Evolutionary conservation across 2,797 vertebrate genomes (phyloP).

Genomic region (Oryzias dopingdopingensis): DNA sequence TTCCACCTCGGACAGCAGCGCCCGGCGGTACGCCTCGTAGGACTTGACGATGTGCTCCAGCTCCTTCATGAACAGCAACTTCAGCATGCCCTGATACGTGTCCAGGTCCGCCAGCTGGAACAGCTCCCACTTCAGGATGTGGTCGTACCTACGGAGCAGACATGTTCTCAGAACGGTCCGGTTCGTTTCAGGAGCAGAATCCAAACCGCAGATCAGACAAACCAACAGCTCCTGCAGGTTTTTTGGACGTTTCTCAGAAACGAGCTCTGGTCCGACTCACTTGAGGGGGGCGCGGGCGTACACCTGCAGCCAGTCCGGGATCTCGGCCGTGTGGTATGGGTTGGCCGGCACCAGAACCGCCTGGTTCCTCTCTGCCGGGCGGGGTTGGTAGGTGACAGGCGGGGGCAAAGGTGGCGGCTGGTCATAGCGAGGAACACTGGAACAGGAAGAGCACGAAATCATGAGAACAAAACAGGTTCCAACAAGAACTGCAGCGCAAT

Average conservation of each 20-base stretch:
- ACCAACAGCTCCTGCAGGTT: too few relatives aligned
- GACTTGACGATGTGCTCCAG: conserved; percentile 96
- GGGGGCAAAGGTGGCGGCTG: conserved; percentile 89
- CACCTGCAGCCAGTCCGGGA: conserved; percentile 98
- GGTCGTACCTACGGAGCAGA: conserved; percentile 85
- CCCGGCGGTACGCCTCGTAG: conserved; percentile 96
- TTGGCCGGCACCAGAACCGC: conserved; percentile 94
- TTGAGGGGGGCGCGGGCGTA: conserved; percentile 96
- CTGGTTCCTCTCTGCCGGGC: conserved; percentile 87
- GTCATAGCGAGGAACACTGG: conserved; percentile 94
- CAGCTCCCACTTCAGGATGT: conserved; percentile 98
- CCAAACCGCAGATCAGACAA: too few relatives aligned
- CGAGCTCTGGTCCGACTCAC: conserved; percentile 72
- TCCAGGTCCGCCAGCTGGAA: conserved; percentile 98
- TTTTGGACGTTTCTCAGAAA: too few relatives aligned
- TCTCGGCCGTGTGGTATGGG: conserved; percentile 96
- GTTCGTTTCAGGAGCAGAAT: too few relatives aligned
- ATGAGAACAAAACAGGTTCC: too few relatives aligned
- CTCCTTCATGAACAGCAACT: conserved; percentile 99
- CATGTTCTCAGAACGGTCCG: neutral
- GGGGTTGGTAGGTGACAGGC: conserved; percentile 90
- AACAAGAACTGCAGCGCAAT: too few relatives aligned
- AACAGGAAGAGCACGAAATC: neutral
- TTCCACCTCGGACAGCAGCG: conserved; percentile 90
- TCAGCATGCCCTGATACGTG: conserved; percentile 98